These are phyloP conservation scores for Elephantulus edwardii DNA, from an alignment of 2,113 vertebrate species.

Conservation along the genomic window DNA sequence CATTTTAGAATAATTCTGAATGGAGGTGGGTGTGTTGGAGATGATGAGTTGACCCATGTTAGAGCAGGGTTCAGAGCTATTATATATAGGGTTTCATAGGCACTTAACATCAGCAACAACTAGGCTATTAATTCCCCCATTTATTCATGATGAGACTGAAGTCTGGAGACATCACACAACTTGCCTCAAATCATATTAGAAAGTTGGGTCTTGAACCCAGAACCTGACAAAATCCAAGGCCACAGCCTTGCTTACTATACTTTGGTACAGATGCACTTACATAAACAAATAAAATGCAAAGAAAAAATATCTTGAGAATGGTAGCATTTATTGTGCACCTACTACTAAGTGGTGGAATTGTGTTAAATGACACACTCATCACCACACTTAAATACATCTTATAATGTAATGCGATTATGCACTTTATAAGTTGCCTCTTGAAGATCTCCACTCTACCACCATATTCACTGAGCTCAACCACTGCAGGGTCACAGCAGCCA, in stretches of 20 bases:
- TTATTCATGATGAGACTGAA: not conserved
- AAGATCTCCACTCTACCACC: not conserved
- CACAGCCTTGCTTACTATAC: not conserved
- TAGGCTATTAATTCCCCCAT: not conserved
- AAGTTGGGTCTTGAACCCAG: not conserved
- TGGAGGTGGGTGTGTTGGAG: too few relatives aligned
- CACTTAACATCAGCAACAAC: too few relatives aligned
- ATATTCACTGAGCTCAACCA: not conserved
- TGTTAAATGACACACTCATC: not conserved
- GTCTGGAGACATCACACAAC: not conserved
- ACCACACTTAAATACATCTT: not conserved
- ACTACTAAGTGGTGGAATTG: not conserved
- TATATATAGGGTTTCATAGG: too few relatives aligned
- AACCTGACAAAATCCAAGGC: not conserved
- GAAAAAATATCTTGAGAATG: not conserved
- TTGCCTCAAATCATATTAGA: not conserved
- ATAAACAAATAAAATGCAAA: not conserved
- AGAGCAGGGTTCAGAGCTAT: too few relatives aligned
- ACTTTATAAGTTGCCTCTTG: not conserved
- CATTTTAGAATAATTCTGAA: not conserved
- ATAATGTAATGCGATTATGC: not conserved
- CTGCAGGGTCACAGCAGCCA: not conserved
- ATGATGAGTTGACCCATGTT: too few relatives aligned
- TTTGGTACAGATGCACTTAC: not conserved
- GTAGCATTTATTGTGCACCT: not conserved